Evolutionary conservation across 2,113 vertebrate species (phyloP), one percentile per base, ranked within the genome.

Genomic region (Paraplagusia blochii): DNA sequence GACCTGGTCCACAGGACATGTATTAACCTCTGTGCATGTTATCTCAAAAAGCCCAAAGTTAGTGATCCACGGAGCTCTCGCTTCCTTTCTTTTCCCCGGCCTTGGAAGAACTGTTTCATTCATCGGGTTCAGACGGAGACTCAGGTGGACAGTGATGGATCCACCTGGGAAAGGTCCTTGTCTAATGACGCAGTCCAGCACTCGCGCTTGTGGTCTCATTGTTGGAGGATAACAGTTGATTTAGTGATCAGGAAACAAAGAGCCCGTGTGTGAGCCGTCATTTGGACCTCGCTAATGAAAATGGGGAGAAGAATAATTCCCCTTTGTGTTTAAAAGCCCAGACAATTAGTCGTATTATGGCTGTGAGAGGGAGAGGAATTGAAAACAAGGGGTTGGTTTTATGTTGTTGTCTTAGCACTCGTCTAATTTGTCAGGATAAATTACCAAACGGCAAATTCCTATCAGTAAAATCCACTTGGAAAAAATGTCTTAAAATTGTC

Each of bases 131-230:
- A 17, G 50, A 29, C 54, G 52, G 55, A 61, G 58, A 55, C 42
- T 66, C 56, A 59, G 57, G 59, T 58, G 36, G 53, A 57, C 66
- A 69, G 80, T 54, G 83, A 80, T 65, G 44, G 72, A 83, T 80
- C 83, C 77, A 84, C 80, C 81, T 85, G 79, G 81, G 83, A 85
- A 85, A 81, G 69, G 74, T 58, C 0, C 1, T 76, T 58, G 53
- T 70, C 63, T 78, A 81, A 74, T 74, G 71, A 70, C 44, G 4
- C 49, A 12, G 51, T 40, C 56, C 13, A 34, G 45, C 38, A 46
- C 56, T 60, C 46, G 40, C 77, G 74, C 47, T 44, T 81, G 71
- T 70, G 77, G 77, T 74, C 58, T 49, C 40, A 59, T 77, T 79
- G 55, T 80, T 52, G 2, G 38, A 33, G 39, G 53, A 48, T n/a